Evolutionary conservation across 2,888 invertebrate species (phyloP).

Genomic region (Cistogaster globosa): DNA sequence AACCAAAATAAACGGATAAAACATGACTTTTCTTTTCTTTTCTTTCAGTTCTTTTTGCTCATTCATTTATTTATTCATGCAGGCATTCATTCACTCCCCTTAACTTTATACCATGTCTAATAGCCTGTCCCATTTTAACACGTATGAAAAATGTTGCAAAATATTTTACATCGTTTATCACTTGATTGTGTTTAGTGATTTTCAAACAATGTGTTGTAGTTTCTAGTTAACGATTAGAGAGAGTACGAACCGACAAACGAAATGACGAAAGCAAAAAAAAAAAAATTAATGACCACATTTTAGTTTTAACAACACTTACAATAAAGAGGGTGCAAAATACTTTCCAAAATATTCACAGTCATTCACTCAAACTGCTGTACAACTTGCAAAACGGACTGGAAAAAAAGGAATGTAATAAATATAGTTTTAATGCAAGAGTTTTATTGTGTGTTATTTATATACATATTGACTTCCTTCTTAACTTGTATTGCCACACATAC

Average conservation of each 20-base stretch:
- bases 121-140: constrained; percentile 25
- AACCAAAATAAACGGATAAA: constrained; percentile 38
- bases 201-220: constrained; percentile 70
- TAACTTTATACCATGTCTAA: not conserved
- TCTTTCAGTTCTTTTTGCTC: constrained; percentile 24
- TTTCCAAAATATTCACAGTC: constrained; percentile 49
- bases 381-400: not conserved
- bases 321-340: constrained; percentile 69
- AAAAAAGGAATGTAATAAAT: constrained; percentile 59
- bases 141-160: constrained; percentile 69
- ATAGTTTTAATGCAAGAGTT: constrained; percentile 71
- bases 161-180: constrained; percentile 71
- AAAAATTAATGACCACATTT: constrained; percentile 70
- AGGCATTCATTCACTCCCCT: constrained; percentile 31
- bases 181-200: constrained; percentile 72
- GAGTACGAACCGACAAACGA: constrained; percentile 42
- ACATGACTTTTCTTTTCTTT: constrained; percentile 63
- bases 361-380: constrained; percentile 11
- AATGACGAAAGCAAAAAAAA: constrained; percentile 19
- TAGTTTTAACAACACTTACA: constrained; percentile 68
- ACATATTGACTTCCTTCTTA: constrained; percentile 17
- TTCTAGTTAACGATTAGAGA: constrained; percentile 64
- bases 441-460: constrained; percentile 59
- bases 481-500: not conserved
- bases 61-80: constrained; percentile 34